Conservation (phyloP, 2,797 vertebrate genomes). For the Esox lucius region DNA sequence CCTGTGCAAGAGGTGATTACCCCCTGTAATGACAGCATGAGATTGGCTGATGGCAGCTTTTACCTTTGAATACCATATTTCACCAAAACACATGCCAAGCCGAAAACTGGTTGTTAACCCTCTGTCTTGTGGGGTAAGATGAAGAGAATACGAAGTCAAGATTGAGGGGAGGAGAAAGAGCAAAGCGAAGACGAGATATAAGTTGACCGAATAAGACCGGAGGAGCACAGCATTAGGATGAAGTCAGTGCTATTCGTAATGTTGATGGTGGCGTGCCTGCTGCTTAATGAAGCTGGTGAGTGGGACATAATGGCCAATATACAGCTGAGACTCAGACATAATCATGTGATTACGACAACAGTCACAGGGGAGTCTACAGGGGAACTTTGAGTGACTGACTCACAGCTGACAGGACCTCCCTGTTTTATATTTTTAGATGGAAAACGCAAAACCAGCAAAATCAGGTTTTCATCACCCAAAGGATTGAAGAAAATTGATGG, state of each 20-base stretch:
- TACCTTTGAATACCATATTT: slow-evolving; percentile 10
- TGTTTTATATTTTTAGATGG: slow-evolving; percentile 1
- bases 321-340: neutral
- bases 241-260: neutral
- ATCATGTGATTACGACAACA: neutral
- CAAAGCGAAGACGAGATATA: neutral
- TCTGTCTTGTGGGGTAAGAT: neutral
- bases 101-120: neutral
- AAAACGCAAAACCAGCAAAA: slow-evolving; percentile 3
- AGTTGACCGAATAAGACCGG: neutral
- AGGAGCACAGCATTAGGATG: neutral
- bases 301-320: neutral
- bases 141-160: neutral
- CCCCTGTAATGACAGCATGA: slow-evolving; percentile 2
- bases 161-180: neutral
- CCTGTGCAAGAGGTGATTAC: slow-evolving; percentile 5
- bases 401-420: neutral
- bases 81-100: slow-evolving; percentile 6
- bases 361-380: neutral
- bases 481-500: neutral
- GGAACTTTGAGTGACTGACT: neutral
- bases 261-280: neutral
- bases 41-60: slow-evolving; percentile 14
- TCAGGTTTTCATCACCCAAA: neutral
- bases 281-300: neutral